Evolutionary conservation across 2,797 vertebrate genomes (phyloP).

Genomic region (Spinus olivaceus): DNA sequence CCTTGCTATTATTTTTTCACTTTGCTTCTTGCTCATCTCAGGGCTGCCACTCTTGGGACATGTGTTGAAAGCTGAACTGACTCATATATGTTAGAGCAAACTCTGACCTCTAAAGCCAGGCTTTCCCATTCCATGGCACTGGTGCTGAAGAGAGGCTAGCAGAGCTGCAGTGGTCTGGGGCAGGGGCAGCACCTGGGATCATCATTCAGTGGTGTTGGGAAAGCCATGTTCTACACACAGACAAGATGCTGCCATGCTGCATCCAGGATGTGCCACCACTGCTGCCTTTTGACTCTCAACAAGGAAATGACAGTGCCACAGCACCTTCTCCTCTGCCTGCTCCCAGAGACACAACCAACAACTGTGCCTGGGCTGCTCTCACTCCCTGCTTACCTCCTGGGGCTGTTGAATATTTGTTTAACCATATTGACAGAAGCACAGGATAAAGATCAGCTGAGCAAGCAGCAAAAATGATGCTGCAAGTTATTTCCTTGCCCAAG

Average conservation of each 20-base stretch:
- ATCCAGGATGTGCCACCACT: neutral
- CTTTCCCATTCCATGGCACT: neutral
- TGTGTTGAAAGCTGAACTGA: conserved; percentile 4
- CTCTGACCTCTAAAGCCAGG: neutral
- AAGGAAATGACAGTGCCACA: neutral
- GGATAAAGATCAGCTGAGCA: neutral
- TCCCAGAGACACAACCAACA: neutral
- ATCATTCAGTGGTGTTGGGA: neutral
- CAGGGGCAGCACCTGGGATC: neutral
- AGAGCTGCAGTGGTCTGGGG: neutral
- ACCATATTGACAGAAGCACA: neutral
- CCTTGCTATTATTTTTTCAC: neutral
- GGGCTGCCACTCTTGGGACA: neutral
- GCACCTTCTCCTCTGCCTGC: neutral
- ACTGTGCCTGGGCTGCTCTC: neutral
- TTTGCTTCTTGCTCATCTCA: conserved; percentile 4
- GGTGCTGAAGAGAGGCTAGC: neutral
- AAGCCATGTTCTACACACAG: neutral
- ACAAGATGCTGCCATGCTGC: neutral
- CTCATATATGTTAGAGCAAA: neutral
- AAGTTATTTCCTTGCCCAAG: neutral
- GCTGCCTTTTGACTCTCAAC: neutral
- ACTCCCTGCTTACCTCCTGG: neutral
- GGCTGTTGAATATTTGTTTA: neutral
- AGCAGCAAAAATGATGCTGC: neutral